Conservation (phyloP, 2,888 invertebrate genomes). For the Chrysopilus asiliformis region DNA sequence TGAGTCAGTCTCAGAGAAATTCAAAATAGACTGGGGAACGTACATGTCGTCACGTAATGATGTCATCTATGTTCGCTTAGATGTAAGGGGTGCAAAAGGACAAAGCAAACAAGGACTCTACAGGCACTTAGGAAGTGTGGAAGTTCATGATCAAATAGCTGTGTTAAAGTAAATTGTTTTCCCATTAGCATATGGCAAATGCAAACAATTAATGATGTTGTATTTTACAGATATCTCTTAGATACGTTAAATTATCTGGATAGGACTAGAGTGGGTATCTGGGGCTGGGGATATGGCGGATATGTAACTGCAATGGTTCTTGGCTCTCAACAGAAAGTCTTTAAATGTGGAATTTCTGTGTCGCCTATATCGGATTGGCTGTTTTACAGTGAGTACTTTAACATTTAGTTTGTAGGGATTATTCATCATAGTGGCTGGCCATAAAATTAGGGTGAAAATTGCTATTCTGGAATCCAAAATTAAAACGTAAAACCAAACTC, state of each 20-base stretch:
- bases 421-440: too few relatives aligned
- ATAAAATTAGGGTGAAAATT: too few relatives aligned
- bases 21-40: conserved; percentile 79
- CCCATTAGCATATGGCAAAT: background rate
- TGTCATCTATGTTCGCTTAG: conserved; percentile 80
- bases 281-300: conserved; percentile 94
- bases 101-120: conserved; percentile 72
- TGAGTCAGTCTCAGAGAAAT: conserved; percentile 79
- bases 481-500: too few relatives aligned
- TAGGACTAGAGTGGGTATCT: conserved; percentile 76
- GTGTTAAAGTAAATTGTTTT: conserved; percentile 48
- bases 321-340: conserved; percentile 72
- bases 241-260: conserved; percentile 74
- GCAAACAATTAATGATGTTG: background rate
- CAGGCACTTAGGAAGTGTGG: conserved; percentile 72
- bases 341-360: conserved; percentile 87
- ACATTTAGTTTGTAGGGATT: too few relatives aligned
- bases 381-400: conserved; percentile 79
- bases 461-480: too few relatives aligned
- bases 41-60: conserved; percentile 85
- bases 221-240: conserved; percentile 50
- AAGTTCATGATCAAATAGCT: conserved; percentile 83
- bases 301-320: conserved; percentile 88
- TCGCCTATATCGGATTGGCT: conserved; percentile 94
- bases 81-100: conserved; percentile 74